These are phyloP conservation scores for Tanypteryx hageni DNA, from an alignment of 2,888 invertebrate species.

Conservation along the genomic window DNA sequence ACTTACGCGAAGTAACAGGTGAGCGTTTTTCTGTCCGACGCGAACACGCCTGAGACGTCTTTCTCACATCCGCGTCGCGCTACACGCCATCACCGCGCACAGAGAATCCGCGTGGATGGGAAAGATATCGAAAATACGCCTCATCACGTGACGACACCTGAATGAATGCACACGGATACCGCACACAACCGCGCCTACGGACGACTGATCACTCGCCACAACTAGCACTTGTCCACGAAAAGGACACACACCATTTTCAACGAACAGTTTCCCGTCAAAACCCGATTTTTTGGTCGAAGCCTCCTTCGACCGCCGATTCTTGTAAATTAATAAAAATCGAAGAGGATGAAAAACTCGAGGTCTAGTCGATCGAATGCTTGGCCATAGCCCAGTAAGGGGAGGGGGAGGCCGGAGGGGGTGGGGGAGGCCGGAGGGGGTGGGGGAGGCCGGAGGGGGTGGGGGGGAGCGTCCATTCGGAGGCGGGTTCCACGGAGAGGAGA, in stretches of 20 bases:
- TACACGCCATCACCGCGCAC: neutral
- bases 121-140: no score
- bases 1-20: neutral
- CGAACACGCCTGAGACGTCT: no score
- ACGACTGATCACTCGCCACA: no score
- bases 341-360: neutral
- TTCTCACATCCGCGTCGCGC: no score
- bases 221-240: slow-evolving; percentile 22
- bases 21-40: neutral
- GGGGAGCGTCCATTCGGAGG: neutral
- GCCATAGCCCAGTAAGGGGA: neutral
- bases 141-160: no score
- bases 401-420: slow-evolving; percentile 18
- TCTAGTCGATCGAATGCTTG: slow-evolving; percentile 20
- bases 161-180: no score
- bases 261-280: slow-evolving; percentile 40
- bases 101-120: neutral
- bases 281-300: slow-evolving; percentile 37
- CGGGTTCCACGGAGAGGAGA: no score
- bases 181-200: no score
- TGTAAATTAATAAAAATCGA: neutral
- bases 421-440: neutral
- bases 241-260: neutral
- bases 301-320: neutral
- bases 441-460: neutral